These are phyloP conservation scores for Rattus norvegicus DNA, from an alignment of 2,113 vertebrate genomes.

Conservation along the genomic window GRCr8 NC_086027.1:43373001-43373500, in stretches of 20 bases:
- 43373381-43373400: not conserved
- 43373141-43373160: constrained; percentile 78
- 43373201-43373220: not conserved
- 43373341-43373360: constrained; percentile 50
- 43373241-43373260: constrained; percentile 48
- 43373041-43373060: constrained; percentile 35
- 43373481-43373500: not conserved
- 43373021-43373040: constrained; percentile 36
- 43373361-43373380: not conserved
- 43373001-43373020: constrained; percentile 33
- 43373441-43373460: constrained; percentile 17
- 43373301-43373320: not conserved
- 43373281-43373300: constrained; percentile 62
- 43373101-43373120: not conserved
- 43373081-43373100: not conserved
- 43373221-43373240: not conserved
- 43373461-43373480: constrained; percentile 21
- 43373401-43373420: not conserved
- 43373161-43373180: constrained; percentile 62
- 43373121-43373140: constrained; percentile 3
- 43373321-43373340: not conserved
- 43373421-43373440: constrained; percentile 64
- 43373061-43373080: constrained; percentile 60
- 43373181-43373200: constrained; percentile 58
- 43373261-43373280: constrained; percentile 61